A percentile compares a stretch with the other conserved stretches of the same genome.
Evolutionary conservation across 92 coral and sea anemone species (phyloP).

Genomic region (Phenganax subtilis): DNA sequence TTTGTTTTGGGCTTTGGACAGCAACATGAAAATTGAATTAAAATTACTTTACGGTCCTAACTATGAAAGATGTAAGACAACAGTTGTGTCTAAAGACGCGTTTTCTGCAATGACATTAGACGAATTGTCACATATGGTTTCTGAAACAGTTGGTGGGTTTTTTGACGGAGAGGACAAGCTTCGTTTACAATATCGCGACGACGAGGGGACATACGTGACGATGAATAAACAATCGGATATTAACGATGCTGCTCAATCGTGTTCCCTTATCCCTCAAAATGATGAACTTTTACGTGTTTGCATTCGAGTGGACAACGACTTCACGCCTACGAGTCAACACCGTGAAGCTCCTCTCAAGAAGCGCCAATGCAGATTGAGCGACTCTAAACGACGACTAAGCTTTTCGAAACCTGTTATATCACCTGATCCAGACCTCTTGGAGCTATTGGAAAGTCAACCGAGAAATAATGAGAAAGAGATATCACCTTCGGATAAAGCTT

Average conservation of each 20-base stretch:
- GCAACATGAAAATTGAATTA: background rate
- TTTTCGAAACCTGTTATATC: background rate
- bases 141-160: background rate
- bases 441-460: background rate
- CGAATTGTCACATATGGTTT: background rate
- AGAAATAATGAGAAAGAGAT: background rate
- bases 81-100: background rate
- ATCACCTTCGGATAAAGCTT: background rate
- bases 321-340: constrained; percentile 16
- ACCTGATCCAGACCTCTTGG: constrained; percentile 5
- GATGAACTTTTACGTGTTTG: constrained; percentile 8
- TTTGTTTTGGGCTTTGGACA: background rate
- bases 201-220: constrained; percentile 1
- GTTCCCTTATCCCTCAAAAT: background rate
- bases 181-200: constrained; percentile 18
- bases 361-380: background rate
- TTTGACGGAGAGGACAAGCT: background rate
- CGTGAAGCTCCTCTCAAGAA: constrained; percentile 22
- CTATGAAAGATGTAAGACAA: constrained; percentile 19
- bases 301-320: constrained; percentile 18
- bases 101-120: constrained; percentile 4
- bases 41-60: constrained; percentile 9
- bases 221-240: constrained; percentile 1
- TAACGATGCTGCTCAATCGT: background rate
- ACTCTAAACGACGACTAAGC: background rate